Conservation (phyloP, 1,140 invertebrate species). For the Drosophila simulans region DNA sequence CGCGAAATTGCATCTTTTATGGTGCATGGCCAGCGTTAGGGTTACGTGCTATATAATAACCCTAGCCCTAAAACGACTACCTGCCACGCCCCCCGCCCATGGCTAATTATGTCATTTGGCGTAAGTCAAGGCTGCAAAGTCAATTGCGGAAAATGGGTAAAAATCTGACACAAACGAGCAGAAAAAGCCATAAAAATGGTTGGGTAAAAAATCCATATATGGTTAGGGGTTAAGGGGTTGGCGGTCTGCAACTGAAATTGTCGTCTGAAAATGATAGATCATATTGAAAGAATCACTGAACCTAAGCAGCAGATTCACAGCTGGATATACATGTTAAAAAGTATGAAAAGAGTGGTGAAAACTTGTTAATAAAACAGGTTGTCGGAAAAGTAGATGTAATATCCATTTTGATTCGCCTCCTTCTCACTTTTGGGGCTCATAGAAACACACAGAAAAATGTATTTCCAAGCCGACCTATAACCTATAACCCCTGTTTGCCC, state of each 20-base stretch:
- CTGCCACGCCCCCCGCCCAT: constrained; percentile 46
- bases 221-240: not conserved
- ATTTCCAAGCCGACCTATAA: not conserved
- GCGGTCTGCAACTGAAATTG: constrained; percentile 1
- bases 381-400: not conserved
- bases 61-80: constrained; percentile 56
- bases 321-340: no score
- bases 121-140: constrained; percentile 78
- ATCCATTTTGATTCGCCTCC: not conserved
- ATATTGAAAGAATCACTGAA: not conserved
- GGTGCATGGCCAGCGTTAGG: constrained; percentile 27
- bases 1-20: constrained; percentile 74
- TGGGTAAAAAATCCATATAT: constrained; percentile 4
- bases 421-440: not conserved
- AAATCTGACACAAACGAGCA: constrained; percentile 39
- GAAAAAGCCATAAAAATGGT: constrained; percentile 36
- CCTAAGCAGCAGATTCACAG: no score
- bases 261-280: not conserved
- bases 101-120: constrained; percentile 78
- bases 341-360: no score
- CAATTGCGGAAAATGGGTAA: constrained; percentile 66
- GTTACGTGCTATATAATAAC: constrained; percentile 37
- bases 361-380: no score
- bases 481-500: not conserved
- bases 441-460: constrained; percentile 1